Percentiles rank a stretch among this genome's conserved stretches.
Conservation (phyloP, 2,113 vertebrate species). For the Psittacula cyanocephala region DNA sequence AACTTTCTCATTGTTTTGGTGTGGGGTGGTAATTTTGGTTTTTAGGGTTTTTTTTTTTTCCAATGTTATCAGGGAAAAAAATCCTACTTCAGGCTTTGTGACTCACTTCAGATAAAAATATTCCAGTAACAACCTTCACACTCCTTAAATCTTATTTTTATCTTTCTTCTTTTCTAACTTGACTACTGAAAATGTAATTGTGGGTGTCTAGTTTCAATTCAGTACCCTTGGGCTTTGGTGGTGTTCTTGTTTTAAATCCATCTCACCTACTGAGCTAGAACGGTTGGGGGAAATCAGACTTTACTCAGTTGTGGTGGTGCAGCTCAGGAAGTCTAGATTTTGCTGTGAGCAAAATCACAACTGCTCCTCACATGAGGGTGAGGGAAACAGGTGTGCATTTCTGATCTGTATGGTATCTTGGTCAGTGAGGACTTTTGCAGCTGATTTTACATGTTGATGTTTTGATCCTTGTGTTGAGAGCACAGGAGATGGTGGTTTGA, state of each 20-base stretch:
- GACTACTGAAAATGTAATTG: slow-evolving; percentile 24
- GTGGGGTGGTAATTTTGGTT: not conserved
- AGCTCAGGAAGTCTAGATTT: not conserved
- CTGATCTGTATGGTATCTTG: not conserved
- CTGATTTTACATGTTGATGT: not conserved
- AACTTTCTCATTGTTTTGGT: not conserved
- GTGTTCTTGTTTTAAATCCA: slow-evolving; percentile 8
- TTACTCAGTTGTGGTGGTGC: not conserved
- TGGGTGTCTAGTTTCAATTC: slow-evolving; percentile 41
- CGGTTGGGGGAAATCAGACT: not conserved
- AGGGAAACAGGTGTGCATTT: not conserved
- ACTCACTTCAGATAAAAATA: slow-evolving; percentile 61
- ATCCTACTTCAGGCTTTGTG: slow-evolving; percentile 20
- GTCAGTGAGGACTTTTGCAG: not conserved
- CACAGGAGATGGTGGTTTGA: not conserved
- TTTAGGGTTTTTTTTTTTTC: not conserved
- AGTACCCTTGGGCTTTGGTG: not conserved
- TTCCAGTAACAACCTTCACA: slow-evolving; percentile 21
- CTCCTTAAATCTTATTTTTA: slow-evolving; percentile 32
- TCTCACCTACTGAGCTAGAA: slow-evolving; percentile 8
- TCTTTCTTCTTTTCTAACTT: slow-evolving; percentile 36
- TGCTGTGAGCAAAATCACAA: not conserved
- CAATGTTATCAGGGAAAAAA: not conserved
- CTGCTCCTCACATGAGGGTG: not conserved
- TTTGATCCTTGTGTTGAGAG: not conserved